A percentile compares a stretch with the other conserved stretches of the same genome.
Conservation (phyloP, 2,113 vertebrate species). For the Nothoprocta perdicaria region DNA sequence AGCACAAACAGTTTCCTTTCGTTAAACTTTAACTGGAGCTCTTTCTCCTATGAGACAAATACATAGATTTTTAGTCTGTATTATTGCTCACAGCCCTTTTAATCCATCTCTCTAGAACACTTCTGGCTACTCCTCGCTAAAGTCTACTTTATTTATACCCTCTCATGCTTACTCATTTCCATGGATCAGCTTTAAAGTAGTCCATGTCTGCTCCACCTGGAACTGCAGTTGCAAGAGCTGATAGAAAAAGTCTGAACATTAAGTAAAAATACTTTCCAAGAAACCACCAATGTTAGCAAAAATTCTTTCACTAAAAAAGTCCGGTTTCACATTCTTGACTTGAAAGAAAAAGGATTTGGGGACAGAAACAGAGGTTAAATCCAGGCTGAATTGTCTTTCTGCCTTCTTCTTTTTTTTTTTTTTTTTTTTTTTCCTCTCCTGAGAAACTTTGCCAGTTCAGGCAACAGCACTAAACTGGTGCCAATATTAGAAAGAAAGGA, state of each 20-base stretch:
- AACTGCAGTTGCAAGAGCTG: neutral
- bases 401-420: neutral
- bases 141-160: neutral
- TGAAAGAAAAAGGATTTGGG: neutral
- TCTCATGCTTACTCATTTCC: neutral
- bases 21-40: constrained; percentile 26
- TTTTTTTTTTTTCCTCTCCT: no score
- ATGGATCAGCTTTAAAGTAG: neutral
- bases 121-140: neutral
- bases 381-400: neutral
- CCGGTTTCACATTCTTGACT: neutral
- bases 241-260: neutral
- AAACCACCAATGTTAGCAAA: neutral
- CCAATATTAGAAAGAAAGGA: neutral
- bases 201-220: neutral
- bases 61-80: neutral
- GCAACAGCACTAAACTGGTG: neutral
- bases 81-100: neutral
- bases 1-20: neutral
- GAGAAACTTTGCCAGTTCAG: neutral
- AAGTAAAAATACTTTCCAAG: neutral
- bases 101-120: neutral
- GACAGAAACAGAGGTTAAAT: neutral
- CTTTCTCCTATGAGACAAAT: neutral
- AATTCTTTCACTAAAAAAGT: neutral